Evolutionary conservation across 2,888 invertebrate species (phyloP).

Genomic region (Ichneumoninae sp.): DNA sequence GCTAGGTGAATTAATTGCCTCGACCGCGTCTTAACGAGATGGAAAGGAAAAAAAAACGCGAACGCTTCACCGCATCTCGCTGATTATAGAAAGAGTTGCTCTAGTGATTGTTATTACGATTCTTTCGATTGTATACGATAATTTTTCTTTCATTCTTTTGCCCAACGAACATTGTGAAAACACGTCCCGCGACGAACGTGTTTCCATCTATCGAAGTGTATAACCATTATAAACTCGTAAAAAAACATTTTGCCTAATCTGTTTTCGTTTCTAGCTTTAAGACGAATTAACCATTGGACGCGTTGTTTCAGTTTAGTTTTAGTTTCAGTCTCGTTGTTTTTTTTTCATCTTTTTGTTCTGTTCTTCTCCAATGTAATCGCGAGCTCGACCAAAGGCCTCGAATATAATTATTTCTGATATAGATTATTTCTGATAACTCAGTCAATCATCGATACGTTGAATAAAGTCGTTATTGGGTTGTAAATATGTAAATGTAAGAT

Average conservation of each 20-base stretch:
- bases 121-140: slow-evolving; percentile 13
- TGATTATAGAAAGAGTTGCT: slow-evolving; percentile 19
- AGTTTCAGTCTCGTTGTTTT: neutral
- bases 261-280: slow-evolving; percentile 5
- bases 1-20: slow-evolving; percentile 53
- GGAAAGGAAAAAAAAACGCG: slow-evolving; percentile 6
- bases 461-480: slow-evolving; percentile 69
- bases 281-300: neutral
- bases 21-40: slow-evolving; percentile 25
- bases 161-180: neutral
- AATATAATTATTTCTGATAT: slow-evolving; percentile 43
- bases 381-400: slow-evolving; percentile 51
- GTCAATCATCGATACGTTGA: slow-evolving; percentile 46
- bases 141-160: neutral
- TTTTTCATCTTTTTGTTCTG: neutral
- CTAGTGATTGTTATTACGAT: slow-evolving; percentile 12
- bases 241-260: slow-evolving; percentile 12
- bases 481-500: slow-evolving; percentile 72
- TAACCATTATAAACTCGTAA: neutral
- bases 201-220: neutral
- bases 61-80: slow-evolving; percentile 10
- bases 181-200: neutral
- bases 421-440: slow-evolving; percentile 37
- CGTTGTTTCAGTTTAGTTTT: neutral
- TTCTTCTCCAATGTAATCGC: slow-evolving; percentile 8